Conservation (phyloP, 1,140 invertebrate species). For the Aphelinus atriplicis region DNA sequence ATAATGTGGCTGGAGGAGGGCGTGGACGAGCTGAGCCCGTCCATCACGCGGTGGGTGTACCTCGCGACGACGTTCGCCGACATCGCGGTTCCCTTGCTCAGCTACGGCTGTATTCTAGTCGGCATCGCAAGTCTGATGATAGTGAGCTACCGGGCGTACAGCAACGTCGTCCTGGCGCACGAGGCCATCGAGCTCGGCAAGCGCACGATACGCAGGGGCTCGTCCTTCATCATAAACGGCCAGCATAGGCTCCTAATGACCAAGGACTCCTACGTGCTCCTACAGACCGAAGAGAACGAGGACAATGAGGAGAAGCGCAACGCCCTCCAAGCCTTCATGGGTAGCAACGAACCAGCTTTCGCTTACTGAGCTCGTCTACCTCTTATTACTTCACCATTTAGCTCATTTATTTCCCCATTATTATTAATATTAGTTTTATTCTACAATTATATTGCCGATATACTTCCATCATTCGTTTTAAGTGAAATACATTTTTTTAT, state of each 20-base stretch:
- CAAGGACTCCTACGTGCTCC: constrained; percentile 71
- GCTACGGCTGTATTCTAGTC: constrained; percentile 76
- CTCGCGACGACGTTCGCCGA: constrained; percentile 80
- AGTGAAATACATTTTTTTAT: too few species aligned
- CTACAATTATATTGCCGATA: too few species aligned
- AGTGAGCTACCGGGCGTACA: constrained; percentile 78
- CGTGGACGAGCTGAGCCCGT: constrained; percentile 79
- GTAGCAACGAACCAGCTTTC: constrained; percentile 20
- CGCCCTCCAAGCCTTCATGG: constrained; percentile 30
- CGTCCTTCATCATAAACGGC: constrained; percentile 75
- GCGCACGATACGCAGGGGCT: constrained; percentile 75
- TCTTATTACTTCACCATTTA: too few species aligned
- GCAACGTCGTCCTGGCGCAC: constrained; percentile 77
- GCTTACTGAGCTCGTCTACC: constrained; percentile 10
- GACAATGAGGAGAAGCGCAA: constrained; percentile 42
- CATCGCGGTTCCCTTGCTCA: constrained; percentile 72
- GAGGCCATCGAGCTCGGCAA: constrained; percentile 82
- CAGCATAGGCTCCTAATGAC: constrained; percentile 72
- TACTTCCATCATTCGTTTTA: too few species aligned
- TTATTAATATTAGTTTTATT: too few species aligned
- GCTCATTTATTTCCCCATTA: too few species aligned
- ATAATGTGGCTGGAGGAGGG: constrained; percentile 92
- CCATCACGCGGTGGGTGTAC: constrained; percentile 81
- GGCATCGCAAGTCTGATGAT: constrained; percentile 73
- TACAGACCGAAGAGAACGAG: constrained; percentile 57